Percentiles rank a stretch among this genome's conserved stretches.
These are phyloP conservation scores for Acromyrmex heyeri DNA, from an alignment of 1,140 invertebrate species.

Conservation along the genomic window DNA sequence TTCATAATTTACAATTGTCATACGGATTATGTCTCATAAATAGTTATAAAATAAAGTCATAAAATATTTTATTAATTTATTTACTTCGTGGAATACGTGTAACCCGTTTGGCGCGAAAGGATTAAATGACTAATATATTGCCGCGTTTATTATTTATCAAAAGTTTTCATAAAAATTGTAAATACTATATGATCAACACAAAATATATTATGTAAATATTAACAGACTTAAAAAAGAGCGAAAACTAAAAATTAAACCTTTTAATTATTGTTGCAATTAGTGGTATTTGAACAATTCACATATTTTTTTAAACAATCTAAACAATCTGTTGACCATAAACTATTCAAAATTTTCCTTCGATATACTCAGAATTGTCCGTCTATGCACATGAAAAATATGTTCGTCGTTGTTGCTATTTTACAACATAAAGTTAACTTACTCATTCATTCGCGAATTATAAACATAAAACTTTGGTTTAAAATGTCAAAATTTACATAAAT, in stretches of 20 bases:
- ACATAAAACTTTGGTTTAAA: background rate
- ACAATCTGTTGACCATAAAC: background rate
- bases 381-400: background rate
- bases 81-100: background rate
- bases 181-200: background rate
- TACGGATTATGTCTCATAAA: background rate
- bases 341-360: background rate
- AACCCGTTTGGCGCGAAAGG: background rate
- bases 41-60: background rate
- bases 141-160: background rate
- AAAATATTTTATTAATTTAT: constrained; percentile 7
- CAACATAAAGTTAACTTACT: background rate
- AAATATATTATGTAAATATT: background rate
- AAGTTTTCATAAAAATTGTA: background rate
- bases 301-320: constrained; percentile 7
- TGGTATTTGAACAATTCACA: background rate
- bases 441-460: background rate
- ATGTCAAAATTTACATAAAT: constrained; percentile 43
- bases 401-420: background rate
- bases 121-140: constrained; percentile 6
- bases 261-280: background rate
- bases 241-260: background rate
- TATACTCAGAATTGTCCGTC: background rate
- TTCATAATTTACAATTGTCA: constrained; percentile 16
- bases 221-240: background rate